These are phyloP conservation scores for Parelbella ahira DNA, from an alignment of 2,888 invertebrate species.

Conservation along the genomic window DNA sequence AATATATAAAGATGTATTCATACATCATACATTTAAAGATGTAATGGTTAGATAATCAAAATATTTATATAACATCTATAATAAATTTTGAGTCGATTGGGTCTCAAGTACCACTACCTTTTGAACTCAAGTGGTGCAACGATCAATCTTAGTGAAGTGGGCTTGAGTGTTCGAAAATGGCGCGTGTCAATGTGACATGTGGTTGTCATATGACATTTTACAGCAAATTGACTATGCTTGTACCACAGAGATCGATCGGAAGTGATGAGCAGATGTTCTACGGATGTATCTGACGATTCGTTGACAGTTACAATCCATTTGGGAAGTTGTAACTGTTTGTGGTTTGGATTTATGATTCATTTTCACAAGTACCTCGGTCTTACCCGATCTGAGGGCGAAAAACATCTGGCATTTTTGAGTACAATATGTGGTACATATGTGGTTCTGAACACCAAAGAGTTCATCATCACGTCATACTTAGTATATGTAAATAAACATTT, in stretches of 20 bases:
- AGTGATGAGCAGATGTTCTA: constrained; percentile 18
- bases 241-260: constrained; percentile 27
- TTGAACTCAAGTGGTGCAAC: constrained; percentile 27
- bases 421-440: too few species aligned
- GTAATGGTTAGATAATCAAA: too few species aligned
- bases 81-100: constrained; percentile 5
- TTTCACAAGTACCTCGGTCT: not conserved
- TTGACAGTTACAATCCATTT: constrained; percentile 8
- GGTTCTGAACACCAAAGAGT: too few species aligned
- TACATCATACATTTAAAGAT: too few species aligned
- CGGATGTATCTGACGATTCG: constrained; percentile 4
- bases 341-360: constrained; percentile 8
- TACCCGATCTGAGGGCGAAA: too few species aligned
- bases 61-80: too few species aligned
- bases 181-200: constrained; percentile 47
- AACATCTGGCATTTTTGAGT: too few species aligned
- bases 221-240: constrained; percentile 58
- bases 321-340: not conserved
- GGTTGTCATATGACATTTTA: constrained; percentile 39
- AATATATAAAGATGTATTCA: too few species aligned
- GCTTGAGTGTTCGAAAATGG: constrained; percentile 26
- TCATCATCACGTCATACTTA: too few species aligned
- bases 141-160: constrained; percentile 34
- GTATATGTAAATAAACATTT: too few species aligned
- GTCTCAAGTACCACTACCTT: constrained; percentile 24